Percentiles rank a stretch among this genome's conserved stretches.
Evolutionary conservation across 92 coral and sea anemone species (phyloP).

Genomic region (Umimayanthus kanabou): DNA sequence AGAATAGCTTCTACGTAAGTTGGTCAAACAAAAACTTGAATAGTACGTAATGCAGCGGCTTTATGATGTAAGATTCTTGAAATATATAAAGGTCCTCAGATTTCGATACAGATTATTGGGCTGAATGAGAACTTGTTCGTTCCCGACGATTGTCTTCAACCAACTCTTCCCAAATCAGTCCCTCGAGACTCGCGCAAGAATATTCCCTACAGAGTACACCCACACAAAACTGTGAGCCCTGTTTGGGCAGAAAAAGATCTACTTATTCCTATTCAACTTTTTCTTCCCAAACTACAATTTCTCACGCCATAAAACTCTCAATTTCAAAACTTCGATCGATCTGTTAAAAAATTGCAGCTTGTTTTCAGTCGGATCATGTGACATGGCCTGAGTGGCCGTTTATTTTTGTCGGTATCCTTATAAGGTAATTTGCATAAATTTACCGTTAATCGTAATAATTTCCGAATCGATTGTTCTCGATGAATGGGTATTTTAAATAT

Average conservation of each 20-base stretch:
- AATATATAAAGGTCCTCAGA: neutral
- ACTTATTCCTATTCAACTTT: neutral
- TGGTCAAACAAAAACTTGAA: neutral
- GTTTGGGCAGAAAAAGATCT: constrained; percentile 12
- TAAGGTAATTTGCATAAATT: constrained; percentile 35
- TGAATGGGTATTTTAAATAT: constrained; percentile 4
- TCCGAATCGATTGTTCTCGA: neutral
- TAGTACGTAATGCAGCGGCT: neutral
- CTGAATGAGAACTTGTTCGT: constrained; percentile 10
- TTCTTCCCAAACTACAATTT: neutral
- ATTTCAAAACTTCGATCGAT: neutral
- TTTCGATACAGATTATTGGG: neutral
- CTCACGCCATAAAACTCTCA: constrained; percentile 26
- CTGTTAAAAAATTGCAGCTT: constrained; percentile 27
- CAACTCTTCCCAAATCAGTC: neutral
- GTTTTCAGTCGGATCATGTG: constrained; percentile 39
- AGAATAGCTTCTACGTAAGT: neutral
- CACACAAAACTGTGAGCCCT: neutral
- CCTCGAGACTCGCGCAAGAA: neutral
- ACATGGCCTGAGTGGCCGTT: constrained; percentile 27
- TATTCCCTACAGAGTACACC: neutral
- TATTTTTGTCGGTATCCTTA: constrained; percentile 11
- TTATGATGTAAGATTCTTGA: constrained; percentile 15
- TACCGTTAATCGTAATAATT: constrained; percentile 7
- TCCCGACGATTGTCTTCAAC: neutral